Base-by-base conservation (phyloP, 2,113 vertebrate genomes). In the Elaphurus davidianus region DNA sequence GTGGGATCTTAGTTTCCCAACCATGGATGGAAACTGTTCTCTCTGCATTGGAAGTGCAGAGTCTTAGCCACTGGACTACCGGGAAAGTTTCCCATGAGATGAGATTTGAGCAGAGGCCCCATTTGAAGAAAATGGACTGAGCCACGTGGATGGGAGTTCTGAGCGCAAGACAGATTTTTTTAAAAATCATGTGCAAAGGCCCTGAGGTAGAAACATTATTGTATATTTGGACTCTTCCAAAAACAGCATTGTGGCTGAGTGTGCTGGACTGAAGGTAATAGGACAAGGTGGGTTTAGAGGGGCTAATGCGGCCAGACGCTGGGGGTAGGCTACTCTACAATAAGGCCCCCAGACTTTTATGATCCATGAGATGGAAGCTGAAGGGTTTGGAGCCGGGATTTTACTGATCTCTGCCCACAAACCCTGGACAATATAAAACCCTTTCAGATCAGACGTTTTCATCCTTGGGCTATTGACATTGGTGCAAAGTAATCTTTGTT, bases 241-340 rank as follows among this genome's bases (percentile, higher is more conserved):
- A 76, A 74, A 60, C n/a, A 50, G 17, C 7, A 7, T 23, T 36
- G 91, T 45, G 21, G 28, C 17, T 36, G 30, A 43, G n/a, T 10
- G 3, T 45, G 21, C 45, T 6, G n/a, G 50, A 15, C 4, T 28
- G 12, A 45, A 36, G 50, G 40, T 14, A 30, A 0, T 1, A 7
- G 67, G 36, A 12, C 1, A 10, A 50, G 47, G 19, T 3, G 15
- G 50, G n/a, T 9, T 21, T 43, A 7, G 52, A 45, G 21, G 33
- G 40, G 40, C 1, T 2, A 12, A 3, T 0, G 21, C 43, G 40
- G 13, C 25, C 40, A 27, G 23, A 27, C 4, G 11, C 8, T 17
- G 23, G 47, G 23, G 62, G 52, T 47, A 8, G 54, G 23, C 8
- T 47, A 50, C 5, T 21, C 3, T 3, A 40, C 67, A 74, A 74